Conservation (phyloP, 2,797 vertebrate species). For the Nannoperca obscura region DNA sequence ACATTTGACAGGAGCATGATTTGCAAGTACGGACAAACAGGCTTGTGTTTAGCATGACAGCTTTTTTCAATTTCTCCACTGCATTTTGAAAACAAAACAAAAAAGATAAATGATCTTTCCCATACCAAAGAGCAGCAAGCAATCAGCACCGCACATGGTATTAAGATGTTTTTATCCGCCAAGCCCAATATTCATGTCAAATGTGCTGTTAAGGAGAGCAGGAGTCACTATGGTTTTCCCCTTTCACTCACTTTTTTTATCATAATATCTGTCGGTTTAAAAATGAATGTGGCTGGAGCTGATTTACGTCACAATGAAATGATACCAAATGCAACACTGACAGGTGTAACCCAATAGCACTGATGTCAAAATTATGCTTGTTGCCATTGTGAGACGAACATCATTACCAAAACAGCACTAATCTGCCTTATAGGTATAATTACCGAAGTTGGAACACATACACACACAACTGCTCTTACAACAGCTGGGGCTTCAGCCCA, state of each 20-base stretch:
- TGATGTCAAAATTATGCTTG: not conserved
- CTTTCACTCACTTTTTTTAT: too few species aligned
- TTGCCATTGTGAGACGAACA: not conserved
- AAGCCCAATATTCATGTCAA: not conserved
- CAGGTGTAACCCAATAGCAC: not conserved
- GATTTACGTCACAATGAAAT: not conserved
- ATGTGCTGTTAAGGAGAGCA: not conserved
- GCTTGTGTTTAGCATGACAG: not conserved
- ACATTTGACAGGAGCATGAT: constrained; percentile 22
- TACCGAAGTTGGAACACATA: constrained; percentile 4
- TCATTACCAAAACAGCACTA: not conserved
- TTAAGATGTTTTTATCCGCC: not conserved
- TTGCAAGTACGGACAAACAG: not conserved
- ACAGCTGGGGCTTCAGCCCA: not conserved
- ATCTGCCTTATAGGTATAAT: constrained; percentile 14
- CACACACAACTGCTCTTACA: not conserved
- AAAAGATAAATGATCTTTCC: not conserved
- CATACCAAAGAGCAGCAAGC: not conserved
- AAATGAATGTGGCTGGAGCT: not conserved
- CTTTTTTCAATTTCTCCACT: constrained; percentile 2
- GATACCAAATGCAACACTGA: not conserved
- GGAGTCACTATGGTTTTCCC: not conserved
- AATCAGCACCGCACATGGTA: not conserved
- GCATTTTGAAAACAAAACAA: not conserved
- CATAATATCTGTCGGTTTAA: not conserved